Base-by-base conservation (phyloP, 2,888 invertebrate species). In the Perdita meconis region DNA sequence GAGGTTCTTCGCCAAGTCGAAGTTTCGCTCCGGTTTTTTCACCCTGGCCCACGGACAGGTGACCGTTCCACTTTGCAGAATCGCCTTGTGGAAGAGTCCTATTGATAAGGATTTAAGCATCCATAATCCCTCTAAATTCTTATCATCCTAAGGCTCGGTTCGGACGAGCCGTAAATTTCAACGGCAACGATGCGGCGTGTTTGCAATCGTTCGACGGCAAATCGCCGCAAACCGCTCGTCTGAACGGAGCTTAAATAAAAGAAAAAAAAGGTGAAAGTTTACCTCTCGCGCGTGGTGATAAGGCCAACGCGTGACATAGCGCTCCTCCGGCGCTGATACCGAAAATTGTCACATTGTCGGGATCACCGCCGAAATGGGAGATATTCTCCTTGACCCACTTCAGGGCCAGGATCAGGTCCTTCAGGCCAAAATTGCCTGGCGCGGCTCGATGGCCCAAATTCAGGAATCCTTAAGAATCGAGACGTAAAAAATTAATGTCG, bases 41-140 rank as follows among this genome's bases (percentile, higher is more conserved):
- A n/a, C n/a, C n/a, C n/a, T n/a, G n/a, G n/a, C n/a, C 87, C 88
- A 89, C 2, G 82, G 59, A 72, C 84, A 82, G 0, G 26, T 56
- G 6, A 72, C 3, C 2, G 60, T 42, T 19, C 89, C 89, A 47
- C 90, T 90, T 50, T 89, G 88, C n/a, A 74, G n/a, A 36, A 90
- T 89, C 2, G 84, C 90, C 63, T 88, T 90, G 63, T 89, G 88
- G 26, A 90, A 88, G 0, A 90, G 81, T 3, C 88, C 90, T 90
- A 19, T 44, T 16, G 1, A 2, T 0, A 22, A 19, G n/a, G n/a
- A n/a, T n/a, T n/a, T n/a, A n/a, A n/a, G n/a, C n/a, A n/a, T n/a
- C n/a, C n/a, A n/a, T n/a, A n/a, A n/a, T n/a, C n/a, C n/a, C n/a
- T n/a, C n/a, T n/a, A n/a, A n/a, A n/a, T n/a, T n/a, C n/a, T n/a